phyloP scores from a whole-genome alignment of 2,888 invertebrate species.

The Sesia bembeciformis region DNA sequence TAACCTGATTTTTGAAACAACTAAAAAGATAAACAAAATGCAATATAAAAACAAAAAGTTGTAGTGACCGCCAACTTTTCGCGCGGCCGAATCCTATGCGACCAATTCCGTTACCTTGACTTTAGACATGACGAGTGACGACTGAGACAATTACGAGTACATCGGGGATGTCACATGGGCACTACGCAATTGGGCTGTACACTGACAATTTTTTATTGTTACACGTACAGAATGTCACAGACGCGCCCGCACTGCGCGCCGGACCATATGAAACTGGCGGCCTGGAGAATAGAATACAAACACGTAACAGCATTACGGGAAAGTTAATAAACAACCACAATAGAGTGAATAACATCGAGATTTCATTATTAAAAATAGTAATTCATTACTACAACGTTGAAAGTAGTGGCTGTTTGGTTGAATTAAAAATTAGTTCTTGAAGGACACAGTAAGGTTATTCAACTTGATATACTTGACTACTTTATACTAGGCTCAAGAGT shows the following conservation, averaged over 20 bases:
- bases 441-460: neutral
- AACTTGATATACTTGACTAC: neutral
- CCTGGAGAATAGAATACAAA: too few relatives aligned
- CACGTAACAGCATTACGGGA: too few relatives aligned
- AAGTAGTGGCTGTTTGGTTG: too few relatives aligned
- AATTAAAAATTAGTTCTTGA: neutral
- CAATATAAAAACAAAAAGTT: too few relatives aligned
- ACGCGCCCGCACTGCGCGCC: neutral
- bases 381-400: too few relatives aligned
- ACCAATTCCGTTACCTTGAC: conserved; percentile 48
- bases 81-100: conserved; percentile 9
- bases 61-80: neutral
- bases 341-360: too few relatives aligned
- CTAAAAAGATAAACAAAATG: too few relatives aligned
- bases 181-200: neutral
- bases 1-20: too few relatives aligned
- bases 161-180: conserved; percentile 13
- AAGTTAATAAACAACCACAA: too few relatives aligned
- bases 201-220: neutral
- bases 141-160: conserved; percentile 17
- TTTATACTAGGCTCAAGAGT: too few relatives aligned
- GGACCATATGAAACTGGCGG: neutral
- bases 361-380: too few relatives aligned
- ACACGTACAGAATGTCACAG: neutral
- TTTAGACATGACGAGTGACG: conserved; percentile 43